phyloP scores from a whole-genome alignment of 2,113 vertebrate species.

The Odobenus rosmarus region DNA sequence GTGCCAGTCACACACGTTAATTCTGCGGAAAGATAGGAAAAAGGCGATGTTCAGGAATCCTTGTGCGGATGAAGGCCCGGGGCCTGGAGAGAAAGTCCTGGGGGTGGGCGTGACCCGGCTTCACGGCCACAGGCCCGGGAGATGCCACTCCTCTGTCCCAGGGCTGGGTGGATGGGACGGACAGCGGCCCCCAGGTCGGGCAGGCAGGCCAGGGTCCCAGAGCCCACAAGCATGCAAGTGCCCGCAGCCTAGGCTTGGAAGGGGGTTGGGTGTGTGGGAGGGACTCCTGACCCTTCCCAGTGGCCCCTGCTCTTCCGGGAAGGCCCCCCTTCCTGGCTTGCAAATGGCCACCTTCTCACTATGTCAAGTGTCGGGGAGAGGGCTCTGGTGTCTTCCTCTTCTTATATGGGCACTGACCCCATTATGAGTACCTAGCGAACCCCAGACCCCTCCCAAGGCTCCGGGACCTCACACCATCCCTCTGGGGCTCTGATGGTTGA shows the following conservation, averaged over 20 bases:
- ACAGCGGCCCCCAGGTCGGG: accelerated
- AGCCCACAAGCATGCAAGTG: neutral
- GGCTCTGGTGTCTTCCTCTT: neutral
- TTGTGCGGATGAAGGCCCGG: neutral
- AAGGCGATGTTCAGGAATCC: conserved; percentile 60
- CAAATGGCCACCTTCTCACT: neutral
- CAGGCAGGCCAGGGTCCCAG: neutral
- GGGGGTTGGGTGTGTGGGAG: neutral
- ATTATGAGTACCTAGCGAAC: accelerated
- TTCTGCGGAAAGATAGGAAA: conserved; percentile 57
- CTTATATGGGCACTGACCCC: accelerated
- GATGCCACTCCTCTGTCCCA: accelerated
- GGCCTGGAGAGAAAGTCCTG: accelerated
- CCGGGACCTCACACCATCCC: accelerated
- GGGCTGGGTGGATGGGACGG: accelerated
- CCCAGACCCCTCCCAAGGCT: neutral
- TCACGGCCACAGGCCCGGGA: neutral
- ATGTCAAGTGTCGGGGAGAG: accelerated
- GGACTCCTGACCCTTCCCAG: neutral
- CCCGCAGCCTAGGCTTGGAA: accelerated
- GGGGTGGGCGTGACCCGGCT: accelerated
- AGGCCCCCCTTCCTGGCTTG: too few species aligned
- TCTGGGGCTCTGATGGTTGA: neutral
- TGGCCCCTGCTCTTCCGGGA: accelerated
- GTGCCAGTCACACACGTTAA: conserved; percentile 52